phyloP scores from a whole-genome alignment of 2,797 vertebrate species.

The Diceros bicornis region DNA sequence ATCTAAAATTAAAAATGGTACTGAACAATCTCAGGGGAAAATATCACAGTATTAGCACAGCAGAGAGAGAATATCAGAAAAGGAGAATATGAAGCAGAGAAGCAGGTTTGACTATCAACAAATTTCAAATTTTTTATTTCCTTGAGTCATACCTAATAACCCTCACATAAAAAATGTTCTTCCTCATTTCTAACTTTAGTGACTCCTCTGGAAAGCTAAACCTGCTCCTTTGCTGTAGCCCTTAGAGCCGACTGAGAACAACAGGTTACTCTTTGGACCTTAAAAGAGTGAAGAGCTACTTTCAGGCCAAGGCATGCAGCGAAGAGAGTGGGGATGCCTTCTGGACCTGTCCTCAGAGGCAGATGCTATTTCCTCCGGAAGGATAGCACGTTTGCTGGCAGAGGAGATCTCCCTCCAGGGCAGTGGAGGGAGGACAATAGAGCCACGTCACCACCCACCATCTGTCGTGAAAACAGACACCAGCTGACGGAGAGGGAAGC shows the following conservation, averaged over 20 bases:
- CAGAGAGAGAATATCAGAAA: neutral
- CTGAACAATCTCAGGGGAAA: neutral
- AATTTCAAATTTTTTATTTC: neutral
- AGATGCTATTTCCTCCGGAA: constrained; percentile 82
- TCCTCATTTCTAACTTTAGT: neutral
- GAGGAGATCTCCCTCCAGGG: constrained; percentile 82
- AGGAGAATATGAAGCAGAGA: neutral
- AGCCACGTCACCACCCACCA: constrained; percentile 80
- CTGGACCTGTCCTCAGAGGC: constrained; percentile 66
- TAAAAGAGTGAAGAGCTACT: constrained; percentile 1
- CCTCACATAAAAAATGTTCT: neutral
- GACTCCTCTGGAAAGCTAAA: neutral
- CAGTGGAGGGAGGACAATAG: constrained; percentile 80
- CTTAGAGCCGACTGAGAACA: neutral
- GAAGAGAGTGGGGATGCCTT: constrained; percentile 40
- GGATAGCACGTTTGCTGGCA: constrained; percentile 78
- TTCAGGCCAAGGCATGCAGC: neutral
- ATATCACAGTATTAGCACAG: neutral
- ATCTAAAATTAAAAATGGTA: neutral
- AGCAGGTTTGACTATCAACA: neutral
- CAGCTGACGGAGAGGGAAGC: constrained; percentile 82
- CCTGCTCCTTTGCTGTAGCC: neutral
- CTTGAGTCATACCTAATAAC: neutral
- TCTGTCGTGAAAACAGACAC: constrained; percentile 86
- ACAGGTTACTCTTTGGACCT: neutral